Evolutionary conservation across 2,113 vertebrate genomes (phyloP).

Genomic region (Zosterops pallidus): DNA sequence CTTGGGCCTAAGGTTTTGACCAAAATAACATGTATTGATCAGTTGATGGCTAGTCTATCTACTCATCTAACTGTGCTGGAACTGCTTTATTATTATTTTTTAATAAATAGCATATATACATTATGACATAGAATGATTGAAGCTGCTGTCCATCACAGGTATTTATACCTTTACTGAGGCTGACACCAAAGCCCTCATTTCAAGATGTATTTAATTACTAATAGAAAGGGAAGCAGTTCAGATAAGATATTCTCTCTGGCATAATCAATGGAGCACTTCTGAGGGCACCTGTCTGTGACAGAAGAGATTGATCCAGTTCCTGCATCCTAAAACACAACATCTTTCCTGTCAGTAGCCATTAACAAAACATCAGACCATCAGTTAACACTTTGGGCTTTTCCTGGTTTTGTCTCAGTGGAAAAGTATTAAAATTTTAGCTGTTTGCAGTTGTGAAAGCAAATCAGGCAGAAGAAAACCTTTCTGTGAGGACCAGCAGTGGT

Average conservation of each 20-base stretch:
- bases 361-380: neutral
- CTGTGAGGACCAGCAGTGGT: neutral
- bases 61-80: neutral
- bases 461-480: neutral
- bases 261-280: conserved; percentile 17
- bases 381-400: neutral
- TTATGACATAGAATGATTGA: neutral
- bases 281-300: conserved; percentile 43
- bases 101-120: neutral
- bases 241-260: neutral
- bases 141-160: neutral
- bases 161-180: neutral
- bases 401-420: neutral
- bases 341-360: neutral
- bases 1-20: neutral
- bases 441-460: neutral
- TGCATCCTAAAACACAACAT: neutral
- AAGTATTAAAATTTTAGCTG: neutral
- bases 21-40: neutral
- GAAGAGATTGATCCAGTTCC: conserved; percentile 33
- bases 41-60: neutral
- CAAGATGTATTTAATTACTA: conserved; percentile 8
- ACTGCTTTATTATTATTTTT: neutral
- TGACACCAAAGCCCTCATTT: neutral
- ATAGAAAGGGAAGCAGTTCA: neutral